Percentiles rank a stretch among this genome's conserved stretches.
Conservation (phyloP, 2,113 vertebrate species). For the Bubo bubo region DNA sequence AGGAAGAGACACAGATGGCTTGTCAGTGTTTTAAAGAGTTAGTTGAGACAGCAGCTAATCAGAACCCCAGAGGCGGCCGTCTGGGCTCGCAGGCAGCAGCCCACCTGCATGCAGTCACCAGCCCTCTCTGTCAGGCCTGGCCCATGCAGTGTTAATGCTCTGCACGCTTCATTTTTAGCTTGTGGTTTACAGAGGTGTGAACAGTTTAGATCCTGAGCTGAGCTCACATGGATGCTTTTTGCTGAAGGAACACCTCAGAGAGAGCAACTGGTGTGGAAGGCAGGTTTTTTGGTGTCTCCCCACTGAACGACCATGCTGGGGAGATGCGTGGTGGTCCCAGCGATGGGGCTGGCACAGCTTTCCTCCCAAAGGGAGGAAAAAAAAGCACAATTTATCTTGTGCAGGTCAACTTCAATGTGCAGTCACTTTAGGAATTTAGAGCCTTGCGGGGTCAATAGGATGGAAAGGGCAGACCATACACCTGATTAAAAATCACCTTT, state of each 20-base stretch:
- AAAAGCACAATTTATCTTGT: not conserved
- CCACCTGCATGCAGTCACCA: not conserved
- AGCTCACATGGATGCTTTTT: not conserved
- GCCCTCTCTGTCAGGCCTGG: not conserved
- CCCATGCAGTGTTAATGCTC: not conserved
- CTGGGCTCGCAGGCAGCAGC: not conserved
- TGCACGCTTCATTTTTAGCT: not conserved
- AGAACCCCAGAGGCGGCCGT: not conserved
- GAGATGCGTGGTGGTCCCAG: not conserved
- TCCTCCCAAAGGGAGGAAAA: not conserved
- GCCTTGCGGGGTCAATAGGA: not conserved
- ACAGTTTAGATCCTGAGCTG: not conserved
- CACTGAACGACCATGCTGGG: not conserved
- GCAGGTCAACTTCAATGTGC: not conserved
- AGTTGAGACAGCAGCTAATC: fast-evolving
- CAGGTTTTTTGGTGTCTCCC: not conserved
- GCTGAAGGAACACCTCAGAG: not conserved
- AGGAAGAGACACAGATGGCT: not conserved
- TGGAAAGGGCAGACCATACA: not conserved
- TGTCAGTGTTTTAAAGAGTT: not conserved
- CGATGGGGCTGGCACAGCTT: fast-evolving
- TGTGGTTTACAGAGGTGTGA: not conserved
- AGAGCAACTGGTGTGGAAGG: not conserved
- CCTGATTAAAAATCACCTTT: not conserved
- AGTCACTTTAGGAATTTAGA: not conserved